phyloP scores from a whole-genome alignment of 2,113 vertebrate species.

The Ranitomeya variabilis region DNA sequence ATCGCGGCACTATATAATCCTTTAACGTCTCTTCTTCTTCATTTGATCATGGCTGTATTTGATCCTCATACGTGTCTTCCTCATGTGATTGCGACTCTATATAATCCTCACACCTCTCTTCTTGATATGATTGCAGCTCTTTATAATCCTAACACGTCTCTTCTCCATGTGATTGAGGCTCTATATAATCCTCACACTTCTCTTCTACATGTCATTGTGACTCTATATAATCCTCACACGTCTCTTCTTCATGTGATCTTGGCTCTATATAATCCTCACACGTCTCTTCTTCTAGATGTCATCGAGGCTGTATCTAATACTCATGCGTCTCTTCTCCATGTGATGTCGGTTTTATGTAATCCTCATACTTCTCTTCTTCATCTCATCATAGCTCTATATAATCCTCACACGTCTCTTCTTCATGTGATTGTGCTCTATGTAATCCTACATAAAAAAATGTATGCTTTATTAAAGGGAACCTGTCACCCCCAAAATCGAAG shows the following conservation, averaged over 20 bases:
- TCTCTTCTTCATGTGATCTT: too few relatives aligned
- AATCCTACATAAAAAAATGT: not conserved
- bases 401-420: not conserved
- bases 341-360: not conserved
- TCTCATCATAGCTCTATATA: not conserved
- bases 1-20: not conserved
- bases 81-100: too few relatives aligned
- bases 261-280: not conserved
- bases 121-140: too few relatives aligned
- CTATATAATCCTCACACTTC: too few relatives aligned
- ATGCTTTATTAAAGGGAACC: too few relatives aligned
- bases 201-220: too few relatives aligned
- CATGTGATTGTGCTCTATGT: not conserved
- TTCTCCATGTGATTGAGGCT: not conserved
- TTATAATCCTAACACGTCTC: constrained; percentile 2
- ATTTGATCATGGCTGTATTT: not conserved
- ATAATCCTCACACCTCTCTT: too few relatives aligned
- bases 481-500: too few relatives aligned
- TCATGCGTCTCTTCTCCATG: not conserved
- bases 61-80: not conserved
- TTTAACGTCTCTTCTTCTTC: not conserved
- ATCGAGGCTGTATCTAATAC: not conserved
- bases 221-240: too few relatives aligned
- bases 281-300: not conserved
- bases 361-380: not conserved